Percentiles rank a stretch among this genome's conserved stretches.
These are phyloP conservation scores for Sebastes miniatus DNA, from an alignment of 2,797 vertebrate genomes.

Conservation along the genomic window DNA sequence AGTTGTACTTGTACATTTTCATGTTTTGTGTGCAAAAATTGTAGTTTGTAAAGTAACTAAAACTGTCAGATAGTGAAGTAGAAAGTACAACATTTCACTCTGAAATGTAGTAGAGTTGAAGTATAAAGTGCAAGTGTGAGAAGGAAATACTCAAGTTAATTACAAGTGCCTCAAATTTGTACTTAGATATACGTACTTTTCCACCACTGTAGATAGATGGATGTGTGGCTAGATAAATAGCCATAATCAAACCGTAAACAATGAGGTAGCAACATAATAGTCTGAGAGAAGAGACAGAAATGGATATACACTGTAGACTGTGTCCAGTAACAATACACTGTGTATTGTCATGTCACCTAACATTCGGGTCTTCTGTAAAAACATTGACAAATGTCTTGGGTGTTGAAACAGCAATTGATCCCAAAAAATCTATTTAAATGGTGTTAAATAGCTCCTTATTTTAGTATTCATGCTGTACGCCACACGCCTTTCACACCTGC, in stretches of 20 bases:
- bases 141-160: neutral
- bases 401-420: rapidly evolving
- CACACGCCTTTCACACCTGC: too few species aligned
- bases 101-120: neutral
- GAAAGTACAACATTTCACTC: neutral
- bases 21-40: neutral
- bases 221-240: neutral
- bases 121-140: neutral
- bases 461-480: too few species aligned
- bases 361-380: too few species aligned
- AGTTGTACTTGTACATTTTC: neutral
- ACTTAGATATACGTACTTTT: neutral
- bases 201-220: neutral
- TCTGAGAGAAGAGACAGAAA: too few species aligned
- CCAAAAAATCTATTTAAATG: too few species aligned
- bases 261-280: too few species aligned
- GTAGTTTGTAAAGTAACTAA: neutral
- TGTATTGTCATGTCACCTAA: too few species aligned
- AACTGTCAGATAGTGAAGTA: neutral
- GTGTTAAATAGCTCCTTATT: too few species aligned
- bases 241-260: too few species aligned
- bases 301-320: too few species aligned
- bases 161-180: neutral
- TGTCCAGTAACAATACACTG: too few species aligned
- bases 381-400: too few species aligned